Conservation (phyloP, 1,140 invertebrate genomes). For the Lerema accius region DNA sequence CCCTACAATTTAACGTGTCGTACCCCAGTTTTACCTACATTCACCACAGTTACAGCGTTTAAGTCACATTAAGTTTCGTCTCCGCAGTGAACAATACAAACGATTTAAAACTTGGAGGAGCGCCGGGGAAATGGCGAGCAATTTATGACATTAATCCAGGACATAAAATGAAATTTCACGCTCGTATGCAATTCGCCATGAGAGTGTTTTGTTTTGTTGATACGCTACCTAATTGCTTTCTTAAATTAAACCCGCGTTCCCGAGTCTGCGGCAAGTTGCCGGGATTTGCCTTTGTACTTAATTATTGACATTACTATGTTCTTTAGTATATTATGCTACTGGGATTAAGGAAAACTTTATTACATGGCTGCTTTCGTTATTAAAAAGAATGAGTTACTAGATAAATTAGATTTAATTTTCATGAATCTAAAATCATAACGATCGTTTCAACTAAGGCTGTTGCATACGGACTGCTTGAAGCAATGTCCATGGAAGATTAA, state of each 20-base stretch:
- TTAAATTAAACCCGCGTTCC: conserved; percentile 44
- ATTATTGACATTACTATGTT: conserved; percentile 22
- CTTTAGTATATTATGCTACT: neutral
- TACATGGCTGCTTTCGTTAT: neutral
- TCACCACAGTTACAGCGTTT: conserved; percentile 58
- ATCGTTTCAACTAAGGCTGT: too few relatives aligned
- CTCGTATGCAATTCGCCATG: conserved; percentile 56
- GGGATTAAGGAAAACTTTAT: neutral
- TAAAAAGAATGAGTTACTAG: too few relatives aligned
- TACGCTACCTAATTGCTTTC: conserved; percentile 63
- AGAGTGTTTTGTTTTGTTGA: conserved; percentile 60
- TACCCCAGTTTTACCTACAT: conserved; percentile 64
- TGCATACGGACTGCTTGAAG: too few relatives aligned
- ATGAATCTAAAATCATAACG: too few relatives aligned
- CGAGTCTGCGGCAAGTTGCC: conserved; percentile 15
- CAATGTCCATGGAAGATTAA: too few relatives aligned
- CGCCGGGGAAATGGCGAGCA: conserved; percentile 58
- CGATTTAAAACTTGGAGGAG: conserved; percentile 70
- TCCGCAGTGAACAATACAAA: conserved; percentile 67
- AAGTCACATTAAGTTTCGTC: conserved; percentile 73
- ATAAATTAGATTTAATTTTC: too few relatives aligned
- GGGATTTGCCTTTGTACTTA: conserved; percentile 23
- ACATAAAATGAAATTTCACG: conserved; percentile 71
- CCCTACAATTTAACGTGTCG: conserved; percentile 67
- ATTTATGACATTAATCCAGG: conserved; percentile 76